Conservation (phyloP, 2,113 vertebrate genomes). For the Podiceps cristatus region DNA sequence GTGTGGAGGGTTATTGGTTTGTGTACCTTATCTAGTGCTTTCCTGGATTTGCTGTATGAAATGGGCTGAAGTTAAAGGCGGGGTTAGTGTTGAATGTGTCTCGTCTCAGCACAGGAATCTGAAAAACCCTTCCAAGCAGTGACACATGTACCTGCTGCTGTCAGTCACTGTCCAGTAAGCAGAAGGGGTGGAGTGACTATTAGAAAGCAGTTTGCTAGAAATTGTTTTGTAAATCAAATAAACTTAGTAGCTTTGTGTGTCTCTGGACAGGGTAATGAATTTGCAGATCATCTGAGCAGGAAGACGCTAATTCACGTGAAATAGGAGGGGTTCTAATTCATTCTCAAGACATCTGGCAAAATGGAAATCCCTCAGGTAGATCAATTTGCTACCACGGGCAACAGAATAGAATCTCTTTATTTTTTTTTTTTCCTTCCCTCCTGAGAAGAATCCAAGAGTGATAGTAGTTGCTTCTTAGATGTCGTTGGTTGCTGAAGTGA, state of each 20-base stretch:
- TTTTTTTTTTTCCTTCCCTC: not conserved
- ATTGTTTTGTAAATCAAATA: conserved; percentile 34
- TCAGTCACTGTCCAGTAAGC: not conserved
- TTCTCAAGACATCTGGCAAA: conserved; percentile 38
- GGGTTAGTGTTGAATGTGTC: not conserved
- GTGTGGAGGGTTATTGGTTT: not conserved
- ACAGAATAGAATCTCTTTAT: not conserved
- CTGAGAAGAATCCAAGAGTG: not conserved
- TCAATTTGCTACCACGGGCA: not conserved
- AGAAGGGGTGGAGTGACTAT: not conserved
- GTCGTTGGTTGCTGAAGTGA: not conserved
- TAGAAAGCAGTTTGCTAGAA: not conserved
- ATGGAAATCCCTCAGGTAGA: not conserved
- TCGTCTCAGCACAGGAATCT: not conserved
- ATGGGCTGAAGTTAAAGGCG: not conserved
- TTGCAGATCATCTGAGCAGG: conserved; percentile 39
- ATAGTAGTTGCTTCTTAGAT: not conserved
- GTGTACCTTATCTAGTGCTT: not conserved
- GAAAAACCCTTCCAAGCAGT: not conserved
- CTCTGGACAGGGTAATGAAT: conserved; percentile 53
- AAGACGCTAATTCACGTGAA: conserved; percentile 40
- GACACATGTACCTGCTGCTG: not conserved
- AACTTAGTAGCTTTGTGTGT: not conserved
- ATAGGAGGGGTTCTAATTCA: conserved; percentile 40
- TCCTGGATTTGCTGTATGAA: not conserved